Conservation (phyloP, 2,888 invertebrate species). For the Caenorhabditis sp. region DNA sequence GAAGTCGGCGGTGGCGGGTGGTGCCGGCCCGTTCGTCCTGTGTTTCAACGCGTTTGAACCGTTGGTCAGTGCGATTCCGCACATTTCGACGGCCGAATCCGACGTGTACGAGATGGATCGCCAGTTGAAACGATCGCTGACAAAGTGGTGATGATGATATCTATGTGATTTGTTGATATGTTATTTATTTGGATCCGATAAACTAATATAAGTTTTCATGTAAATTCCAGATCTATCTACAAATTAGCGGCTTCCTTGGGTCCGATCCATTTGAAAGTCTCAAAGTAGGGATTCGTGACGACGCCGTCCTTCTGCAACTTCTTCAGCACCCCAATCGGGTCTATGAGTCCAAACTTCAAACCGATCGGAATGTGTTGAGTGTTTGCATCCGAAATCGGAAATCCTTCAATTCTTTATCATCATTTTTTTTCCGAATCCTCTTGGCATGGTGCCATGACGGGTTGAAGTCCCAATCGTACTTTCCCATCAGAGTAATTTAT, state of each 20-base stretch:
- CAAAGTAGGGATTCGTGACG: constrained; percentile 61
- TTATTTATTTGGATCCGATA: no score
- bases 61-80: constrained; percentile 64
- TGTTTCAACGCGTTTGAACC: constrained; percentile 63
- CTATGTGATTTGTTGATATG: background rate
- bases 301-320: constrained; percentile 88
- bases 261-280: constrained; percentile 58
- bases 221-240: constrained; percentile 11
- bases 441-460: no score
- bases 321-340: constrained; percentile 89
- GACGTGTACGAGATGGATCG: constrained; percentile 67
- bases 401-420: no score
- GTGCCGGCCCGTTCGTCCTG: constrained; percentile 66
- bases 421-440: no score
- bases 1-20: constrained; percentile 41
- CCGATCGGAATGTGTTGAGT: no score
- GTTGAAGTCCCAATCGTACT: no score
- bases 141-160: constrained; percentile 21
- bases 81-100: constrained; percentile 57
- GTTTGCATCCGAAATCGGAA: background rate
- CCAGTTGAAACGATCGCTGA: constrained; percentile 57
- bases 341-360: constrained; percentile 90
- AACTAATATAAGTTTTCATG: background rate
- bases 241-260: constrained; percentile 4
- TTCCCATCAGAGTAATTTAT: no score